Percentiles rank a stretch among this genome's conserved stretches.
phyloP scores from a whole-genome alignment of 2,888 invertebrate species.

The Lacanobia wlatinum region DNA sequence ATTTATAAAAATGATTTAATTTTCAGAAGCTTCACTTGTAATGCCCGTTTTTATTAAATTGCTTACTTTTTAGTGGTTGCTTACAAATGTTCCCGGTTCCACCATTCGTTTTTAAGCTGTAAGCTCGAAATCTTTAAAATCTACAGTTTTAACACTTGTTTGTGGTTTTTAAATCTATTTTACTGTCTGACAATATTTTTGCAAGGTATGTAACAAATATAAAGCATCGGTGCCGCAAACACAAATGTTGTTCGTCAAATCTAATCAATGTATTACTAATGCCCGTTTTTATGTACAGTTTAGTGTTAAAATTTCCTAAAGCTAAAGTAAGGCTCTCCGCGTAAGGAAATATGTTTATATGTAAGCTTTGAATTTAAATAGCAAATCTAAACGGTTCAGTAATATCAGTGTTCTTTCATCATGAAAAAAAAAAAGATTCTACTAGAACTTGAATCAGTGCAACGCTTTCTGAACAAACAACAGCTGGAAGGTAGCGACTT shows the following conservation, averaged over 20 bases:
- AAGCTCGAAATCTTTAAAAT: background rate
- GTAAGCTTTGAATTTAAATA: background rate
- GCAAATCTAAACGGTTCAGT: background rate
- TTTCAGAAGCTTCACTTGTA: background rate
- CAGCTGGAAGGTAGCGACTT: conserved; percentile 46
- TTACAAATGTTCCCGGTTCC: too few species aligned
- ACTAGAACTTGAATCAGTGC: conserved; percentile 64
- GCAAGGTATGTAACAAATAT: background rate
- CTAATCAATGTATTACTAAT: background rate
- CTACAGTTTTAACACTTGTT: background rate
- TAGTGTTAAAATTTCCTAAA: too few species aligned
- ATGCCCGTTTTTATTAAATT: background rate
- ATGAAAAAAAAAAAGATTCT: background rate
- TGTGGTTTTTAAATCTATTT: too few species aligned
- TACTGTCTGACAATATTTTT: background rate
- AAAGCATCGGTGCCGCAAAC: background rate
- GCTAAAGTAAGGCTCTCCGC: too few species aligned
- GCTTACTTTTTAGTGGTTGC: background rate
- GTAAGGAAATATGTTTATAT: too few species aligned
- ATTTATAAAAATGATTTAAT: background rate
- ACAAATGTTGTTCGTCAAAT: background rate
- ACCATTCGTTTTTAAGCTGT: background rate
- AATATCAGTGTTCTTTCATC: background rate
- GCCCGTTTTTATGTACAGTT: background rate
- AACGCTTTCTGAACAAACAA: conserved; percentile 68